phyloP scores from a whole-genome alignment of 2,797 vertebrate genomes.

The Chelmon rostratus region DNA sequence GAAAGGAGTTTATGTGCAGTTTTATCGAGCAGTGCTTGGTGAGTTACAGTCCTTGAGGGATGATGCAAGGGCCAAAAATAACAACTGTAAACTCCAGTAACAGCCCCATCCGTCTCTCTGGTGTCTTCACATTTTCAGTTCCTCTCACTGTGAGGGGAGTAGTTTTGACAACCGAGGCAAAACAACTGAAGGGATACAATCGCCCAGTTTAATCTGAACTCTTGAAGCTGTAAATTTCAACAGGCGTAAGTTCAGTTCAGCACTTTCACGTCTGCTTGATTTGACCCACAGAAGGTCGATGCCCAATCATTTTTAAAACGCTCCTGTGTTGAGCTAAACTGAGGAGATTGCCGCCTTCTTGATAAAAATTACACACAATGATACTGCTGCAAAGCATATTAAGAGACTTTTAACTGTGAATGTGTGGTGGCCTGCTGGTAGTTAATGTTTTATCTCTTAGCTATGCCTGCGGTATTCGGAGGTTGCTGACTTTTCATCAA shows the following conservation, averaged over 20 bases:
- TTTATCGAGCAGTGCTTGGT: constrained; percentile 46
- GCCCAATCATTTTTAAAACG: constrained; percentile 7
- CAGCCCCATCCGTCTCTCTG: constrained; percentile 42
- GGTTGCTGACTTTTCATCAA: constrained; percentile 26
- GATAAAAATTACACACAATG: not conserved
- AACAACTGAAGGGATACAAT: constrained; percentile 24
- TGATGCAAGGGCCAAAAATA: constrained; percentile 80
- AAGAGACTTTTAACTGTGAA: constrained; percentile 13
- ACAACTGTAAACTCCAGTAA: constrained; percentile 55
- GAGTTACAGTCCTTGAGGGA: constrained; percentile 55
- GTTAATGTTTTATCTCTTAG: constrained; percentile 69
- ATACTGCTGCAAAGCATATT: not conserved
- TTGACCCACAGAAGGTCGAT: constrained; percentile 2
- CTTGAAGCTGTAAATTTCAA: not conserved
- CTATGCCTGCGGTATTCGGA: constrained; percentile 35
- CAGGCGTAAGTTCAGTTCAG: not conserved
- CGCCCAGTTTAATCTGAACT: constrained; percentile 4
- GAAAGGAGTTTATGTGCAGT: constrained; percentile 66
- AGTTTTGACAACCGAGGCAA: constrained; percentile 49
- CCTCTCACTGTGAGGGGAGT: constrained; percentile 39
- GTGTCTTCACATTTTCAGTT: constrained; percentile 62
- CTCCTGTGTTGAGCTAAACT: constrained; percentile 34
- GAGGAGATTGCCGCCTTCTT: constrained; percentile 6
- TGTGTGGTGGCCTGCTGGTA: constrained; percentile 1
- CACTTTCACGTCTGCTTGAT: constrained; percentile 17